phyloP scores from a whole-genome alignment of 1,140 invertebrate genomes.

The Drosophila eugracilis region DNA sequence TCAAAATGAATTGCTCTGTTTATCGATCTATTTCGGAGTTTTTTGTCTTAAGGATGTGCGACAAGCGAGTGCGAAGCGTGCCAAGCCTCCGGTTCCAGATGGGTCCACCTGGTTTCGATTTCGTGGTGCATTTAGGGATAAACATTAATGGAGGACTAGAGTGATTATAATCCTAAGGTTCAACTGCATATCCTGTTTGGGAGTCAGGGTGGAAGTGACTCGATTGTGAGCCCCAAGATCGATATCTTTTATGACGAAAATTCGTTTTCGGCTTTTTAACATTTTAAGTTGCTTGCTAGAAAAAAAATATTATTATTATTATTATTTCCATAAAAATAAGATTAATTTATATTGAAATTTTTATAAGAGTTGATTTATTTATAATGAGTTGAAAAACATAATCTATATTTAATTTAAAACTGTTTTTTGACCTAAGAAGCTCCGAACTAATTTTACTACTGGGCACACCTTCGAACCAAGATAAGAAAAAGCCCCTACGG shows the following conservation, averaged over 20 bases:
- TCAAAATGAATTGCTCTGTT: constrained; percentile 51
- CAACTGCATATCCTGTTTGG: constrained; percentile 20
- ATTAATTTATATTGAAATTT: too few relatives aligned
- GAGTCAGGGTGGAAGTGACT: constrained; percentile 2
- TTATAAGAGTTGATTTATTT: too few relatives aligned
- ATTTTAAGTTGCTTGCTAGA: background rate
- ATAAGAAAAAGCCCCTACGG: too few relatives aligned
- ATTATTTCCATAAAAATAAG: too few relatives aligned
- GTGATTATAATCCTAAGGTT: constrained; percentile 32
- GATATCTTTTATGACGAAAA: background rate
- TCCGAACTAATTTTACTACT: constrained; percentile 20
- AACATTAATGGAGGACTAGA: constrained; percentile 20
- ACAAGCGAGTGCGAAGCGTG: constrained; percentile 44
- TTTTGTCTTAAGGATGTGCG: constrained; percentile 32
- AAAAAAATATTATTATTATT: too few relatives aligned
- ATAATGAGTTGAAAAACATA: background rate
- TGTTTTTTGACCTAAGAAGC: constrained; percentile 25
- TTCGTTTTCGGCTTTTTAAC: background rate
- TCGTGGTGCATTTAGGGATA: constrained; percentile 19
- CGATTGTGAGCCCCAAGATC: background rate
- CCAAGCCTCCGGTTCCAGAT: constrained; percentile 31
- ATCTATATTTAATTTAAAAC: constrained; percentile 5
- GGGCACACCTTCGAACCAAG: constrained; percentile 17
- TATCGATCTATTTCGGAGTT: constrained; percentile 34
- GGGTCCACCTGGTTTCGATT: constrained; percentile 39